Conservation (phyloP, 2,113 vertebrate genomes). For the Boulengeromyrus knoepffleri region DNA sequence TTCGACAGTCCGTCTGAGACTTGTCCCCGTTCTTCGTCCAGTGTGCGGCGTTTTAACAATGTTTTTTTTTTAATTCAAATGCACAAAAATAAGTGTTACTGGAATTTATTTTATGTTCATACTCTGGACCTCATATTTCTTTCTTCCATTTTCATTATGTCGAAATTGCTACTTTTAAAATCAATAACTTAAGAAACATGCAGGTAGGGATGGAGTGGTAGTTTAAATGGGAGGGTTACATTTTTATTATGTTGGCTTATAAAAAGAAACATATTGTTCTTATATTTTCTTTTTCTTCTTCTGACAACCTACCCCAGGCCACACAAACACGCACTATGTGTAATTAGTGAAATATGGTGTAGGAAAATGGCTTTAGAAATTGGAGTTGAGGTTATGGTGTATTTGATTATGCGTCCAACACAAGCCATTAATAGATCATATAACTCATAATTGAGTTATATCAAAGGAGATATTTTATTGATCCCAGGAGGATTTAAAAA, state of each 20-base stretch:
- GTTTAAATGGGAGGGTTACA: neutral
- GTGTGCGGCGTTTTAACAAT: neutral
- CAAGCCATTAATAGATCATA: neutral
- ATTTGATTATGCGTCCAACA: neutral
- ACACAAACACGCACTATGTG: neutral
- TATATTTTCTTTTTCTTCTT: too few species aligned
- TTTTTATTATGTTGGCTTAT: neutral
- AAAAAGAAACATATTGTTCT: too few species aligned
- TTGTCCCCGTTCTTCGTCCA: neutral
- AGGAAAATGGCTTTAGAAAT: neutral
- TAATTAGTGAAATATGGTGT: neutral
- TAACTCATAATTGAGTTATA: neutral
- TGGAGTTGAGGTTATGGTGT: neutral
- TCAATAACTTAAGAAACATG: neutral
- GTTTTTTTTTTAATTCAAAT: neutral
- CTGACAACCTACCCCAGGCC: neutral
- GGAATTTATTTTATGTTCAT: neutral
- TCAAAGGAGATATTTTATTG: neutral
- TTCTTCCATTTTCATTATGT: neutral
- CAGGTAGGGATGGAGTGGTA: neutral
- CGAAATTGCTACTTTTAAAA: neutral
- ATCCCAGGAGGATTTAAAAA: neutral
- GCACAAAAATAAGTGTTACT: neutral
- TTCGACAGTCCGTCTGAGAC: neutral
- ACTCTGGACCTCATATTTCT: neutral